Evolutionary conservation across 2,113 vertebrate species (phyloP).

Genomic region (Octodon degus): DNA sequence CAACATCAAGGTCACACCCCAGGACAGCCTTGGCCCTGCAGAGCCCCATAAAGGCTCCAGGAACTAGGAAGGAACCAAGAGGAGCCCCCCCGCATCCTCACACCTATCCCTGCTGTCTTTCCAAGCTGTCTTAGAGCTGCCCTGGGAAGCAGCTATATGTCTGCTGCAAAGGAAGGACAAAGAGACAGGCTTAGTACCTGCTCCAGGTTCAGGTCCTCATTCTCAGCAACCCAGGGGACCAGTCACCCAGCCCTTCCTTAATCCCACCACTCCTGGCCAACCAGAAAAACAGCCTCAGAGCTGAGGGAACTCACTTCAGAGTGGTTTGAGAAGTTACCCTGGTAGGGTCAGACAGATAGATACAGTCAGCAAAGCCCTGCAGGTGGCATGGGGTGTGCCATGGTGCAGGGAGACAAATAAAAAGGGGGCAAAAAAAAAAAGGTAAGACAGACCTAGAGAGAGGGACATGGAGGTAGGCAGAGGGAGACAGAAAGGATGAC

Average conservation of each 20-base stretch:
- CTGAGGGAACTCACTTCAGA: neutral
- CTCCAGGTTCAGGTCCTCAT: neutral
- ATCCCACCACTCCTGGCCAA: neutral
- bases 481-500: constrained; percentile 11
- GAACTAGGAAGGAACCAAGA: neutral
- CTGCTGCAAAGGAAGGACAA: neutral
- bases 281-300: neutral
- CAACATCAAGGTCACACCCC: constrained; percentile 62
- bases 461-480: neutral
- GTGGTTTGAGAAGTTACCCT: neutral
- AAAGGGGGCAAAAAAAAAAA: neutral
- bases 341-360: neutral
- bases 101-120: neutral
- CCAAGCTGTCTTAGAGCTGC: neutral
- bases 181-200: neutral
- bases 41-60: neutral
- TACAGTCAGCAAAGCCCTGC: neutral
- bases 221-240: neutral
- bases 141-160: neutral
- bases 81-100: too few species aligned
- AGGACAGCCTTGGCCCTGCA: neutral
- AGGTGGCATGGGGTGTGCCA: neutral
- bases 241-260: neutral
- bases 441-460: neutral
- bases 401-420: neutral